These are phyloP conservation scores for Takifugu bimaculatus DNA, from an alignment of 2,113 vertebrate species.

Conservation along the genomic window DNA sequence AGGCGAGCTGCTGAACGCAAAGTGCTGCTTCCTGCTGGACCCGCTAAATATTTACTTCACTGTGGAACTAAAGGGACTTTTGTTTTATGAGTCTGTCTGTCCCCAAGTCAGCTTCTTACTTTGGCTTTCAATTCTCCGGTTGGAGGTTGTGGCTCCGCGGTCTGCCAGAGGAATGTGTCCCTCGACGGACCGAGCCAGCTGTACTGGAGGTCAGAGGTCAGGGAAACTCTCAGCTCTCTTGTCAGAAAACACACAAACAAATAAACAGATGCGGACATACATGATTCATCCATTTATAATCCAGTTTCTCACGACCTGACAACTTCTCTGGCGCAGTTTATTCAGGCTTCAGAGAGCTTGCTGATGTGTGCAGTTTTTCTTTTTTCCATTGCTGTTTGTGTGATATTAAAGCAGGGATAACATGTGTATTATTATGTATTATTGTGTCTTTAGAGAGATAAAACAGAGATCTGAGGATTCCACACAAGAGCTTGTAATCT, in stretches of 20 bases:
- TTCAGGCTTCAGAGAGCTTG: not conserved
- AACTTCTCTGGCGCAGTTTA: constrained; percentile 22
- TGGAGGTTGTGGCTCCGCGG: constrained; percentile 7
- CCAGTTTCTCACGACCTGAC: constrained; percentile 63
- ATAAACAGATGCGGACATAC: constrained; percentile 15
- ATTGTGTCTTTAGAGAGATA: not conserved
- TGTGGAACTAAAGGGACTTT: constrained; percentile 21
- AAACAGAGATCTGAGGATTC: constrained; percentile 5
- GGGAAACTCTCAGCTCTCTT: constrained; percentile 37
- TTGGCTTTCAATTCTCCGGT: not conserved
- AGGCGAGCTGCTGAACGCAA: not conserved
- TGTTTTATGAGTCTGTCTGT: constrained; percentile 18
- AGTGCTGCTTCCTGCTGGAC: constrained; percentile 2
- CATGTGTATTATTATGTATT: too few species aligned
- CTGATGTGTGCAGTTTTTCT: constrained; percentile 1
- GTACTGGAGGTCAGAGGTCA: constrained; percentile 41
- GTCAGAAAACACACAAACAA: constrained; percentile 34
- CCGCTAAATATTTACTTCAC: constrained; percentile 11
- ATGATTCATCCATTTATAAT: constrained; percentile 30
- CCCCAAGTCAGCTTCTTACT: not conserved
- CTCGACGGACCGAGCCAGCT: constrained; percentile 35
- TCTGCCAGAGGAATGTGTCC: constrained; percentile 43
- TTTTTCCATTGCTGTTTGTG: constrained; percentile 6
- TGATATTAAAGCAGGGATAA: not conserved
- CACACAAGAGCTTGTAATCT: too few species aligned